Percentiles rank a stretch among this genome's conserved stretches.
These are phyloP conservation scores for Drosophila conformis DNA, from an alignment of 2,888 invertebrate species.

Conservation along the genomic window DNA sequence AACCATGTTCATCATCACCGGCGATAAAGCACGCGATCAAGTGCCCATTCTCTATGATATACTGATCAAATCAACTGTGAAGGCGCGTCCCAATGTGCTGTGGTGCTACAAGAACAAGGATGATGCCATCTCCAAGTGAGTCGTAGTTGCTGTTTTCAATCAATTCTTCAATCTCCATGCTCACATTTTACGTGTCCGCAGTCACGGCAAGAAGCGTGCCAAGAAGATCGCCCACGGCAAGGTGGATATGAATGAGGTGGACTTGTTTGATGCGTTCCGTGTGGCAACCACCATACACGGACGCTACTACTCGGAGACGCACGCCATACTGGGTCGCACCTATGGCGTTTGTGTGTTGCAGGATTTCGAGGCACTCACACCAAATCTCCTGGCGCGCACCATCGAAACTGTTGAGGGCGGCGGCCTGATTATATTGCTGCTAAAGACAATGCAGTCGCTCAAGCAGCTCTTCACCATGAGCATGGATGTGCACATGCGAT, in stretches of 20 bases:
- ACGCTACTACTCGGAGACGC: constrained; percentile 98
- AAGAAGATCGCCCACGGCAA: constrained; percentile 96
- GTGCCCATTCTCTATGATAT: constrained; percentile 99
- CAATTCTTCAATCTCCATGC: neutral
- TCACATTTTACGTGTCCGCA: constrained; percentile 69
- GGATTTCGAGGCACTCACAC: constrained; percentile 99
- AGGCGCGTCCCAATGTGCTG: constrained; percentile 95
- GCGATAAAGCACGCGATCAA: constrained; percentile 98
- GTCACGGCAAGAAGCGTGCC: constrained; percentile 97
- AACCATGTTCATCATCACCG: constrained; percentile 97
- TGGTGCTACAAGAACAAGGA: constrained; percentile 99
- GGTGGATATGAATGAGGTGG: constrained; percentile 95
- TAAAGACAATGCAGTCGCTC: constrained; percentile 94
- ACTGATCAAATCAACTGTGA: constrained; percentile 96
- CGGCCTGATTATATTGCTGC: constrained; percentile 94
- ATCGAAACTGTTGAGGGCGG: constrained; percentile 99
- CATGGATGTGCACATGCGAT: constrained; percentile 99
- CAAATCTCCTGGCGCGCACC: constrained; percentile 97
- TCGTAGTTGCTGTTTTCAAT: neutral
- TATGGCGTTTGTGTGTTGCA: constrained; percentile 98
- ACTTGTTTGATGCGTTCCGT: constrained; percentile 97
- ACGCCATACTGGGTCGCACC: constrained; percentile 98
- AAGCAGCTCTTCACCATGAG: constrained; percentile 97
- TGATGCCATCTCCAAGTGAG: constrained; percentile 93
- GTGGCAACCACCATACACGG: constrained; percentile 98